Evolutionary conservation across 2,113 vertebrate species (phyloP).

Genomic region (Phrynosoma blainvillii): DNA sequence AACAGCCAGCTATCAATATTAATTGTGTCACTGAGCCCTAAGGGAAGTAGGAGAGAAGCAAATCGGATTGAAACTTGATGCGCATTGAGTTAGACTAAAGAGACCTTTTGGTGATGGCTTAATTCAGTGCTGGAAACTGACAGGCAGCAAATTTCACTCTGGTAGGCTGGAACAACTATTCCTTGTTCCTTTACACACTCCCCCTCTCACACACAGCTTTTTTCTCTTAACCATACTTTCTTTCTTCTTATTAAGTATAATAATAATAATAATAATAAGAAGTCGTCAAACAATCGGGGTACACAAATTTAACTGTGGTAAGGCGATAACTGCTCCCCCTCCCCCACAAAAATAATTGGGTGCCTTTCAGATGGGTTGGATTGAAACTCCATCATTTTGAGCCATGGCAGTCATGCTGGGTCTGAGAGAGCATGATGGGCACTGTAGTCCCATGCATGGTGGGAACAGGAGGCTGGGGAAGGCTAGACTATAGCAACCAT

Average conservation of each 20-base stretch:
- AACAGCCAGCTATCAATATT: constrained; percentile 54
- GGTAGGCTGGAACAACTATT: constrained; percentile 43
- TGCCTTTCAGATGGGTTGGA: too few relatives aligned
- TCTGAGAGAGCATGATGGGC: not conserved
- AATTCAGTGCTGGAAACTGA: not conserved
- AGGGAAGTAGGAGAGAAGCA: constrained; percentile 3
- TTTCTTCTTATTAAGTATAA: constrained; percentile 40
- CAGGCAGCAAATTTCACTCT: constrained; percentile 17
- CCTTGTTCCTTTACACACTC: not conserved
- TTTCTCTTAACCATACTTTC: constrained; percentile 8
- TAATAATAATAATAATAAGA: too few relatives aligned
- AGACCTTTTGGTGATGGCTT: not conserved
- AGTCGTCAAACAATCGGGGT: too few relatives aligned
- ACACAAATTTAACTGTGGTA: constrained; percentile 9
- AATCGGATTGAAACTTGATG: not conserved
- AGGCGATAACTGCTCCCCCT: constrained; percentile 1
- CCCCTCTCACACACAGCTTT: not conserved
- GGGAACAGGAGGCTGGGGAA: not conserved
- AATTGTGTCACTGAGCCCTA: constrained; percentile 48
- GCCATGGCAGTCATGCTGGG: too few relatives aligned
- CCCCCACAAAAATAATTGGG: too few relatives aligned
- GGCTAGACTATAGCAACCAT: not conserved
- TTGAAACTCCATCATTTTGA: not conserved
- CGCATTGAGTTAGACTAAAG: not conserved
- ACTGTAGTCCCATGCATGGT: not conserved